A percentile compares a stretch with the other conserved stretches of the same genome.
Evolutionary conservation across 2,888 invertebrate species (phyloP).

Genomic region (Alentia gelatinosa): DNA sequence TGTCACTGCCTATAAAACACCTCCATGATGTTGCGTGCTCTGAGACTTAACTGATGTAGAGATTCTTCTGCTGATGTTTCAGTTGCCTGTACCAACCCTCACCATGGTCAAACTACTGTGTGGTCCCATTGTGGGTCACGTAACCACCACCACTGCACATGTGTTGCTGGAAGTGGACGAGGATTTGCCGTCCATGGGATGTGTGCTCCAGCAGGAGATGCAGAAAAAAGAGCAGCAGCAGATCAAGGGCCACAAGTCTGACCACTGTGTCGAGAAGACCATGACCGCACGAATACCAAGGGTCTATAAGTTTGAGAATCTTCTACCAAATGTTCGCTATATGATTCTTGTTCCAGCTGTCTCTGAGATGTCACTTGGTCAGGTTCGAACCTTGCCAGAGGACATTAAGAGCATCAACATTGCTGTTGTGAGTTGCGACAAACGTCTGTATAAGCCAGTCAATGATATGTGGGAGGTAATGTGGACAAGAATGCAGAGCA

Average conservation of each 20-base stretch:
- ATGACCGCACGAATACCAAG: not conserved
- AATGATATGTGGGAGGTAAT: constrained; percentile 28
- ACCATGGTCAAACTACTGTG: not conserved
- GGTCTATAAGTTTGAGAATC: not conserved
- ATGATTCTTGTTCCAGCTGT: not conserved
- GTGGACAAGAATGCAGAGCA: not conserved
- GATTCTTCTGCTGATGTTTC: too few species aligned
- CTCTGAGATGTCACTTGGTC: not conserved
- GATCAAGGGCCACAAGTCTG: not conserved
- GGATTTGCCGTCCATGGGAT: not conserved
- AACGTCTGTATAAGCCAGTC: not conserved
- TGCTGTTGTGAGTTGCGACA: constrained; percentile 46
- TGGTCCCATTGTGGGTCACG: constrained; percentile 27
- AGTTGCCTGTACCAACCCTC: not conserved
- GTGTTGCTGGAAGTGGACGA: not conserved
- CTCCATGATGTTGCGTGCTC: too few species aligned
- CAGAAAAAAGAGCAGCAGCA: not conserved
- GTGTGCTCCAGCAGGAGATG: not conserved
- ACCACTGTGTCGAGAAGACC: not conserved
- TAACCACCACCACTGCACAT: not conserved
- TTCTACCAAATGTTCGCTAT: not conserved
- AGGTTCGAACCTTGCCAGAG: not conserved
- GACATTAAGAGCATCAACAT: not conserved
- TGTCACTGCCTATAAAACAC: too few species aligned
- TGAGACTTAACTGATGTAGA: too few species aligned